A percentile compares a stretch with the other conserved stretches of the same genome.
phyloP scores from a whole-genome alignment of 2,888 invertebrate species.

The Heliconius aoede region DNA sequence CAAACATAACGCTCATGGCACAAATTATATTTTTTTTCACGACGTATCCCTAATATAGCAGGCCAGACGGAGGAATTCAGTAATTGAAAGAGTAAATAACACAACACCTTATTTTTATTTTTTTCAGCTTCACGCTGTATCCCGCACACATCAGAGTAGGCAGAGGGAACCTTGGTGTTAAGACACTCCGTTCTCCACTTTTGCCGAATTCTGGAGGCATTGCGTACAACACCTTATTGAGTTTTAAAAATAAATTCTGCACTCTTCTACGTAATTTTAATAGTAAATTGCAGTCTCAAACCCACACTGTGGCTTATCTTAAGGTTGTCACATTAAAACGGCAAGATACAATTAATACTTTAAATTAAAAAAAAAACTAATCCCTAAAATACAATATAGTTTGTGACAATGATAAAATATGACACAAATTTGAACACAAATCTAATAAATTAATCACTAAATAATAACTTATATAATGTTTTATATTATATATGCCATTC shows the following conservation, averaged over 20 bases:
- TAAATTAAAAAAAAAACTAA: slow-evolving; percentile 30
- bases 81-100: no score
- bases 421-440: slow-evolving; percentile 83
- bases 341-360: slow-evolving; percentile 44
- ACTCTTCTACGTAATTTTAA: neutral
- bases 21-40: slow-evolving; percentile 18
- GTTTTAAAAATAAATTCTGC: neutral
- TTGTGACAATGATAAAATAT: slow-evolving; percentile 76
- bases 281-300: slow-evolving; percentile 9
- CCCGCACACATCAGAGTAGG: no score
- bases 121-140: no score
- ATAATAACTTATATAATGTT: slow-evolving; percentile 44
- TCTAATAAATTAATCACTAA: slow-evolving; percentile 62
- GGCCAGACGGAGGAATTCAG: neutral
- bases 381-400: slow-evolving; percentile 49
- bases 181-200: no score
- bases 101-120: no score
- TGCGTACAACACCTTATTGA: neutral
- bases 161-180: no score
- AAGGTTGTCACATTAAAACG: slow-evolving; percentile 24
- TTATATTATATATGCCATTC: slow-evolving; percentile 28
- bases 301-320: neutral
- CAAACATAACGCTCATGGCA: slow-evolving; percentile 36
- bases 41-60: neutral
- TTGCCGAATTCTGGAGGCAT: no score